These are phyloP conservation scores for Novumbra hubbsi DNA, from an alignment of 2,797 vertebrate genomes.

Conservation along the genomic window DNA sequence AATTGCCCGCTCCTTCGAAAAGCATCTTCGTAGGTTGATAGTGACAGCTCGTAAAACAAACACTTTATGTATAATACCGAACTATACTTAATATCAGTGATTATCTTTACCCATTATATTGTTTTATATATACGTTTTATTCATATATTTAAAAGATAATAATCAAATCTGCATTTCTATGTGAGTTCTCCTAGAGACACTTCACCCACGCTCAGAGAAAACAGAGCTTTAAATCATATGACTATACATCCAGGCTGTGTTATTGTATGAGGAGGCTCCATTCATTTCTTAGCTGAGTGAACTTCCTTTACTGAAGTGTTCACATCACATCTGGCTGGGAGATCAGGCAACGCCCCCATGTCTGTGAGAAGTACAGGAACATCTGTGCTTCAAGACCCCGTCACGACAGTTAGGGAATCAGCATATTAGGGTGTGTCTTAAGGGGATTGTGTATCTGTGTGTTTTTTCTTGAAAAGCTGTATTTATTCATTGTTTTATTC, in stretches of 20 bases:
- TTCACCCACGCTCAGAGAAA: not conserved
- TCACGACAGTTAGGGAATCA: conserved; percentile 49
- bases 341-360: conserved; percentile 66
- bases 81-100: not conserved
- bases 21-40: not conserved
- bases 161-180: not conserved
- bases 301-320: conserved; percentile 15
- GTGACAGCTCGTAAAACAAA: not conserved
- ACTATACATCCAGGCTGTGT: not conserved
- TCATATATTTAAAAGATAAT: too few species aligned
- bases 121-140: too few species aligned
- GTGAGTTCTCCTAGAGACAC: not conserved
- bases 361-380: conserved; percentile 63
- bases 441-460: too few species aligned
- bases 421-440: conserved; percentile 33
- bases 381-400: conserved; percentile 75
- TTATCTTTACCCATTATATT: not conserved
- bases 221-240: not conserved
- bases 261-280: conserved; percentile 16
- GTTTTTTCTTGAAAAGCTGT: not conserved
- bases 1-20: not conserved
- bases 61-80: not conserved
- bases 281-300: conserved; percentile 47
- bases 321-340: conserved; percentile 75
- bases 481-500: conserved; percentile 24